Percentiles rank a stretch among this genome's conserved stretches.
These are phyloP conservation scores for Synanthedon tipuliformis DNA, from an alignment of 2,888 invertebrate species.

Conservation along the genomic window DNA sequence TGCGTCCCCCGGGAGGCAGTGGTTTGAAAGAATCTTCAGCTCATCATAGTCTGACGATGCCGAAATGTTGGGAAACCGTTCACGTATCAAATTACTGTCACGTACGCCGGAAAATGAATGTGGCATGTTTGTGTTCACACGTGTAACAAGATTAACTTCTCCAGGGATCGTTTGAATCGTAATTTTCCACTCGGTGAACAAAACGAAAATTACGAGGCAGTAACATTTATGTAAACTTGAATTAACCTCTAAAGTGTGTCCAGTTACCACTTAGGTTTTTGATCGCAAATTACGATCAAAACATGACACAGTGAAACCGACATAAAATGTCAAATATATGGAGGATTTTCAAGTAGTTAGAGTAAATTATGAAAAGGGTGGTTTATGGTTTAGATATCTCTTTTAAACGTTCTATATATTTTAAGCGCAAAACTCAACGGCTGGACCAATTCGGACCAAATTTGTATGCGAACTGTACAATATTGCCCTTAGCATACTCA, in stretches of 20 bases:
- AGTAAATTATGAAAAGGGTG: no score
- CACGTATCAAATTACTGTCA: constrained; percentile 25
- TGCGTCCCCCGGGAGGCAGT: background rate
- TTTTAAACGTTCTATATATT: no score
- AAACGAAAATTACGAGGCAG: background rate
- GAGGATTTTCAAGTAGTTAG: no score
- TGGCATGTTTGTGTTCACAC: constrained; percentile 17
- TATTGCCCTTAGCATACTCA: no score
- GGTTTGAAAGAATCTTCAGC: background rate
- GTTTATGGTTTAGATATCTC: no score
- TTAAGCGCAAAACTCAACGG: no score
- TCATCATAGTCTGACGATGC: constrained; percentile 4
- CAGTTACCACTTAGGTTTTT: no score
- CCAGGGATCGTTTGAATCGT: constrained; percentile 12
- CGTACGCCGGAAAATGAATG: constrained; percentile 12
- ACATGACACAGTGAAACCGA: no score
- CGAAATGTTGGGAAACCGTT: constrained; percentile 20
- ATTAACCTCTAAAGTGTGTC: background rate
- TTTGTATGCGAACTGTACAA: no score
- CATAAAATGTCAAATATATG: no score
- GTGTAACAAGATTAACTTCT: constrained; percentile 14
- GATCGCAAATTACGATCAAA: no score
- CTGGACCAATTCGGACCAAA: no score
- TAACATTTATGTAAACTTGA: background rate
- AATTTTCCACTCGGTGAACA: constrained; percentile 24